phyloP scores from a whole-genome alignment of 2,797 vertebrate genomes.

The Kryptolebias ocellatus region DNA sequence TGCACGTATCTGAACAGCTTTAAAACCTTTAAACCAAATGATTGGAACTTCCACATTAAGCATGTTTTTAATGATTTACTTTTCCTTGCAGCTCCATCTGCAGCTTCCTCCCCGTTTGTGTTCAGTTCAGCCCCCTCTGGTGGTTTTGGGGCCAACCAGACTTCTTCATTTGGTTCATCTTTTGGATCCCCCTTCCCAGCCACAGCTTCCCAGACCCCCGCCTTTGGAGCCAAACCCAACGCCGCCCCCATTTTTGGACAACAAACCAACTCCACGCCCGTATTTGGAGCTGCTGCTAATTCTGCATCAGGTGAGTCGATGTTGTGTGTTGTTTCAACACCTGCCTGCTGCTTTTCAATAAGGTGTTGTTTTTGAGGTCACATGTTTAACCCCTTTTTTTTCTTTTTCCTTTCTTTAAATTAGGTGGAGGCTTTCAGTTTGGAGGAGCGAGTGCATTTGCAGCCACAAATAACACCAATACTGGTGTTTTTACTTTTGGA shows the following conservation, averaged over 20 bases:
- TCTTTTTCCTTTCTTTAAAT: too few relatives aligned
- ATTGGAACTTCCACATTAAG: background rate
- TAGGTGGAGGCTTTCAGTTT: conserved; percentile 90
- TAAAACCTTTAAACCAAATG: background rate
- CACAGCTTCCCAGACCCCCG: conserved; percentile 79
- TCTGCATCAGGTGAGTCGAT: conserved; percentile 70
- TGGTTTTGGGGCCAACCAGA: conserved; percentile 84
- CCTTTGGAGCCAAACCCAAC: conserved; percentile 87
- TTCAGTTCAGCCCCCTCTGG: conserved; percentile 84
- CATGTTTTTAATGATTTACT: background rate
- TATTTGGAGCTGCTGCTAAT: conserved; percentile 83
- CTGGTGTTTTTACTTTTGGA: conserved; percentile 89
- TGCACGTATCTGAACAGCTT: background rate
- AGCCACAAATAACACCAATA: conserved; percentile 75
- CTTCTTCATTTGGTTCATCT: conserved; percentile 86
- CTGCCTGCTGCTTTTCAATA: background rate
- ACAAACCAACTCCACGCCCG: conserved; percentile 81
- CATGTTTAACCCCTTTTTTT: background rate
- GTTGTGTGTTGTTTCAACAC: background rate
- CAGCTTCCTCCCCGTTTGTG: conserved; percentile 83
- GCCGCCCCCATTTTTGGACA: conserved; percentile 87
- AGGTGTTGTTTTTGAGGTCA: background rate
- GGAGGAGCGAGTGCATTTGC: conserved; percentile 87
- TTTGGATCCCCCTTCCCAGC: conserved; percentile 90
- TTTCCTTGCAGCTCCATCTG: conserved; percentile 57